Base-by-base conservation (phyloP, 2,797 vertebrate genomes). In the Mormyrus proboscirostris region DNA sequence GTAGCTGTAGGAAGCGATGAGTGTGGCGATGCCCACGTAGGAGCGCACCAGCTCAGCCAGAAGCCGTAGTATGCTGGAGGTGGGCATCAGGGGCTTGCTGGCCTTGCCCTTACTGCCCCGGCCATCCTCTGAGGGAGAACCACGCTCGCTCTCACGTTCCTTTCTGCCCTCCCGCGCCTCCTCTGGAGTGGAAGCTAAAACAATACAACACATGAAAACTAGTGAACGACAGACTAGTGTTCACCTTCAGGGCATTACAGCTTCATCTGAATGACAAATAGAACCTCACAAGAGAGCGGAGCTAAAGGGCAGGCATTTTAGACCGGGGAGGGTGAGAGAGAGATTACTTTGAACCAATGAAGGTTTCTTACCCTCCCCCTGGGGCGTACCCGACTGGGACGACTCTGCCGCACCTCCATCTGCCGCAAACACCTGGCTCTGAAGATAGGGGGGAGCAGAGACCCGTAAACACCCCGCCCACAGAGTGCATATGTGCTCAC, bases 51-150 rank as follows among this genome's bases (percentile, higher is more conserved):
- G 95, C 93, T 99, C 98, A 44, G 98, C 98, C 93, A 99, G 94
- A 89, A 99, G 96, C 90, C 98, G 96, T 93, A 99, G 93, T 94
- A 99, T 99, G 93, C 98, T 98, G 90, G 98, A 99, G n/a, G 97
- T 98, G n/a, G 98, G 98, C 97, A 99, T 97, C 91, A 99, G 94
- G 47, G 98, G 98, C 92, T 98, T 98, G 93, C 97, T 98, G 88
- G 96, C 98, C 91, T 98, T 97, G 4, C 96, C 96, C 91, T 98
- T 99, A 33, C 97, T 96, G 79, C 97, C 97, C 93, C 95, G 94
- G 90, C 94, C 94, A 91, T 99, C 97, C 90, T 97, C 96, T 19
- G 96, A 95, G 90, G 96, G 95, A 22, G 95, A 93, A 55, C 95
- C 93, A 88, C 97, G 96, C 90, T 99, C 98, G 16, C 97, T 97